phyloP scores from a whole-genome alignment of 2,888 invertebrate species.

The Lasioglossum villosulum region DNA sequence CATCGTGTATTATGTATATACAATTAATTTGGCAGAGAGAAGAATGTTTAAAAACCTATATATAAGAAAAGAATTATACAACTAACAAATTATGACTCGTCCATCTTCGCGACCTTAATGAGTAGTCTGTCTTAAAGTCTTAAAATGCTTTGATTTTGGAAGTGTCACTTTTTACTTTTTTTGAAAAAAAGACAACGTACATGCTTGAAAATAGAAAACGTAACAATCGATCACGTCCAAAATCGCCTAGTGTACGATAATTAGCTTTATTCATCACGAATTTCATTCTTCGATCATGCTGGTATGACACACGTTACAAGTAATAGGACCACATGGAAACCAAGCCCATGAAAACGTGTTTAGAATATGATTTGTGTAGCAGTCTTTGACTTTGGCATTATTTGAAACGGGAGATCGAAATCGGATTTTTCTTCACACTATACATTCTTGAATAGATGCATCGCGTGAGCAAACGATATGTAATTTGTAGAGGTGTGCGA shows the following conservation, averaged over 20 bases:
- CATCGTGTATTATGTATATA: slow-evolving; percentile 53
- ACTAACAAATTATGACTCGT: slow-evolving; percentile 59
- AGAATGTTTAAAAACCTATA: slow-evolving; percentile 36
- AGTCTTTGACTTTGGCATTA: slow-evolving; percentile 68
- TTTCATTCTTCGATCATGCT: slow-evolving; percentile 45
- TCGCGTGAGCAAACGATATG: background rate
- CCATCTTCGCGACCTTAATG: slow-evolving; percentile 28
- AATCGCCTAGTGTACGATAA: slow-evolving; percentile 33
- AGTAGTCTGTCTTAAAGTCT: slow-evolving; percentile 34
- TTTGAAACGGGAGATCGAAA: slow-evolving; percentile 45
- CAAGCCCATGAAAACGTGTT: slow-evolving; percentile 58
- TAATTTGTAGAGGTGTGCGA: background rate
- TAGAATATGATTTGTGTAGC: slow-evolving; percentile 47
- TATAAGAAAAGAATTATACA: slow-evolving; percentile 45
- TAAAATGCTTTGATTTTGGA: slow-evolving; percentile 57
- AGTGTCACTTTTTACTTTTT: slow-evolving; percentile 38
- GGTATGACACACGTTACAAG: slow-evolving; percentile 43
- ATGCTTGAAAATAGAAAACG: slow-evolving; percentile 20
- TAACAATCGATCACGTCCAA: slow-evolving; percentile 39
- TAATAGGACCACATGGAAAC: slow-evolving; percentile 39
- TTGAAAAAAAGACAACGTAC: background rate
- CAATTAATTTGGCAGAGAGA: slow-evolving; percentile 67
- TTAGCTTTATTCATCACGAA: slow-evolving; percentile 11
- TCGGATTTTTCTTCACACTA: background rate
- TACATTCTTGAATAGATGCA: background rate